phyloP scores from a whole-genome alignment of 2,888 invertebrate genomes.

The Phasia obesa region DNA sequence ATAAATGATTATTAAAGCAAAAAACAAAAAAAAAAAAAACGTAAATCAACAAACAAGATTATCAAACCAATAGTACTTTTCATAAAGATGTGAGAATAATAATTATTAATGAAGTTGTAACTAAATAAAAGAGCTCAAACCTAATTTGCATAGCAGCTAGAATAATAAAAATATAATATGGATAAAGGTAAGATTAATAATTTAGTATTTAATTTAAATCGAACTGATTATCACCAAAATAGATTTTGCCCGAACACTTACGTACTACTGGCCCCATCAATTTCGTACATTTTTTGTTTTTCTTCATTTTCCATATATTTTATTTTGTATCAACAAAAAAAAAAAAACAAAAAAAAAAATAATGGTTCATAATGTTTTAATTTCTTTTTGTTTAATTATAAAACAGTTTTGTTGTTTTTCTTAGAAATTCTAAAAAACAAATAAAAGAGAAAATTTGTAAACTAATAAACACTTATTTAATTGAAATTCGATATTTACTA shows the following conservation, averaged over 20 bases:
- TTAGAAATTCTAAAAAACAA: slow-evolving; percentile 48
- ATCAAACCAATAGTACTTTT: slow-evolving; percentile 2
- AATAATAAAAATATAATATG: background rate
- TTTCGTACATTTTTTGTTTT: slow-evolving; percentile 55
- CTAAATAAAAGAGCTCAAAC: slow-evolving; percentile 37
- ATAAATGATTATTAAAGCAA: background rate
- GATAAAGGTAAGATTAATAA: background rate
- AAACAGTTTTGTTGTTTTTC: slow-evolving; percentile 68
- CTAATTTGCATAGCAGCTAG: slow-evolving; percentile 55
- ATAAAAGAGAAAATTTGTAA: slow-evolving; percentile 31
- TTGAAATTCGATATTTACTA: slow-evolving; percentile 2
- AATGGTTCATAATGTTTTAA: slow-evolving; percentile 24
- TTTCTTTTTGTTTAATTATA: slow-evolving; percentile 35
- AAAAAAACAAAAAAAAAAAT: background rate
- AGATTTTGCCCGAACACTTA: slow-evolving; percentile 83
- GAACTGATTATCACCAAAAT: slow-evolving; percentile 80
- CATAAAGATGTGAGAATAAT: background rate
- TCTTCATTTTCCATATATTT: slow-evolving; percentile 44
- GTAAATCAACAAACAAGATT: slow-evolving; percentile 25
- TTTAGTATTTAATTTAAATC: slow-evolving; percentile 21
- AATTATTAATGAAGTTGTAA: slow-evolving; percentile 13
- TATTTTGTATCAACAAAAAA: background rate
- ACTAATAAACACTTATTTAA: slow-evolving; percentile 34
- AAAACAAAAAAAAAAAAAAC: slow-evolving; percentile 9
- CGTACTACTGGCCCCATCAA: slow-evolving; percentile 82